These are phyloP conservation scores for Enteromius argenteus DNA, from an alignment of 2,797 vertebrate species.

Conservation along the genomic window DNA sequence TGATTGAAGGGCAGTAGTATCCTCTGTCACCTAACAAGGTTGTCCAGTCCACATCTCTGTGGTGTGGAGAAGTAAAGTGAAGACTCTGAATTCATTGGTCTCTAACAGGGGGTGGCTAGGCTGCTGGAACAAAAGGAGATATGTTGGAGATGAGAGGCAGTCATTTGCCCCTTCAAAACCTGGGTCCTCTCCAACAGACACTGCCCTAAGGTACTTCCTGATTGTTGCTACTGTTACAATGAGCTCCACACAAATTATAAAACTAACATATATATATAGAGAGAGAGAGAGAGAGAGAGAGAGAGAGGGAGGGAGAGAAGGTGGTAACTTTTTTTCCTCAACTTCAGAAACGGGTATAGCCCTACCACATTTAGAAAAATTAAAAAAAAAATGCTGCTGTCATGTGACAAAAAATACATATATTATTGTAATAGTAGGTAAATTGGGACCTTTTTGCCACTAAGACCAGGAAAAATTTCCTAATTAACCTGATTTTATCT, in stretches of 20 bases:
- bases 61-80: conserved; percentile 36
- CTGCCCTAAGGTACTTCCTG: conserved; percentile 68
- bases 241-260: background rate
- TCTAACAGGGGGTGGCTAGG: conserved; percentile 51
- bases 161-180: conserved; percentile 75
- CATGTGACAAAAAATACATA: background rate
- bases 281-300: no score
- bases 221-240: conserved; percentile 57
- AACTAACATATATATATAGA: background rate
- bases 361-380: background rate
- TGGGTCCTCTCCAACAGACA: conserved; percentile 72
- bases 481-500: no score
- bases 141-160: conserved; percentile 70
- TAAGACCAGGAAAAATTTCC: no score
- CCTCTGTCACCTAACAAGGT: conserved; percentile 58
- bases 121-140: conserved; percentile 64
- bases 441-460: background rate
- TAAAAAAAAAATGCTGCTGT: background rate
- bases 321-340: background rate
- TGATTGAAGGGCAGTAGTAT: conserved; percentile 57
- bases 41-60: conserved; percentile 48
- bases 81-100: conserved; percentile 38
- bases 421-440: background rate
- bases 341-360: background rate
- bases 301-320: no score